Percentiles rank a stretch among this genome's conserved stretches.
These are phyloP conservation scores for Phasianus colchicus DNA, from an alignment of 2,113 vertebrate genomes.

Conservation along the genomic window DNA sequence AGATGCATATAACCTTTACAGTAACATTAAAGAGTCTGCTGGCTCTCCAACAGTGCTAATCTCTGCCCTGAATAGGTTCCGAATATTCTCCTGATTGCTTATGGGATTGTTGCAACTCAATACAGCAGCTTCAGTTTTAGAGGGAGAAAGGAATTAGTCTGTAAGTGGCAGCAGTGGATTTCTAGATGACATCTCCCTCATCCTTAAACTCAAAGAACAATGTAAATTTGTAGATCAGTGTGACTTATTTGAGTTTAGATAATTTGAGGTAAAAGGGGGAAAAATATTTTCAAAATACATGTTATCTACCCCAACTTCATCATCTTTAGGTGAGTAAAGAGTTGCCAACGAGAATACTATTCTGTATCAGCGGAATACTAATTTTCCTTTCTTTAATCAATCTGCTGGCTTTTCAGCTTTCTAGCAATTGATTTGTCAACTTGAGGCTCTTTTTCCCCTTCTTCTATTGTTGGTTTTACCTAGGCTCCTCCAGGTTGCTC, in stretches of 20 bases:
- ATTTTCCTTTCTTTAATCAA: constrained; percentile 32
- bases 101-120: background rate
- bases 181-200: background rate
- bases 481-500: background rate
- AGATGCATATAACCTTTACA: background rate
- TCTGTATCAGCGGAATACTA: background rate
- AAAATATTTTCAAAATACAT: background rate
- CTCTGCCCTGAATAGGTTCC: background rate
- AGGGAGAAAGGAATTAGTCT: background rate
- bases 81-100: background rate
- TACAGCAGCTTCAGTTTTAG: background rate
- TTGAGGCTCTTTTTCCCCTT: background rate
- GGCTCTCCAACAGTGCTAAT: background rate
- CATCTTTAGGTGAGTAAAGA: background rate
- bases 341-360: background rate
- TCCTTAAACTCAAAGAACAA: background rate
- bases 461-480: background rate
- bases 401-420: constrained; percentile 17
- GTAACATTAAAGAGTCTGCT: background rate
- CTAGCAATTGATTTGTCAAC: constrained; percentile 4
- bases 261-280: background rate
- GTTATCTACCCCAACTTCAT: background rate
- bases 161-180: background rate
- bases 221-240: background rate
- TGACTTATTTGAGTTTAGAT: background rate